Conservation (phyloP, 1,140 invertebrate species). For the Drosophila nigromelanica region DNA sequence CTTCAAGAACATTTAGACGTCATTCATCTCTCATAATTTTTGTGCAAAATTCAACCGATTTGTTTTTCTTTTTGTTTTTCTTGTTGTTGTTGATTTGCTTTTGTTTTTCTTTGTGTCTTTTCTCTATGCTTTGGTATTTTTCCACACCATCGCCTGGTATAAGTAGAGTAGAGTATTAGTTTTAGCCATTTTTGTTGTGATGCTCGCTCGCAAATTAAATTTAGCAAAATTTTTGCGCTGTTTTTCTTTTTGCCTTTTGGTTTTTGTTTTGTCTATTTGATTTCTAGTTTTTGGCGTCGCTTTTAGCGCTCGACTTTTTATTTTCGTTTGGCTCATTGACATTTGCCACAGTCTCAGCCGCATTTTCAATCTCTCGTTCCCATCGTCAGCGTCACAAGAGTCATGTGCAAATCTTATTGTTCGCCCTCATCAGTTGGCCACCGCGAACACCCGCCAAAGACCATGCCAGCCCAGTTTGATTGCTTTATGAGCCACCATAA, state of each 20-base stretch:
- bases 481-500: conserved; percentile 37
- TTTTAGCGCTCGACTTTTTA: conserved; percentile 34
- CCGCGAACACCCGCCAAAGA: neutral
- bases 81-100: conserved; percentile 25
- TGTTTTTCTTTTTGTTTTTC: conserved; percentile 43
- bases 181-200: conserved; percentile 29
- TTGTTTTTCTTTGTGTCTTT: conserved; percentile 36
- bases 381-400: conserved; percentile 31
- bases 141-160: conserved; percentile 38
- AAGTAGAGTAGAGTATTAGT: conserved; percentile 31
- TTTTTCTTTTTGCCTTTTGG: neutral
- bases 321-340: conserved; percentile 57
- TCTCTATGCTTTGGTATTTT: conserved; percentile 45
- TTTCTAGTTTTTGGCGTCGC: conserved; percentile 38
- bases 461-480: conserved; percentile 3
- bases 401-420: conserved; percentile 37
- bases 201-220: conserved; percentile 40
- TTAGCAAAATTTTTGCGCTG: conserved; percentile 41
- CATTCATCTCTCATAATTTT: conserved; percentile 79
- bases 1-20: conserved; percentile 80
- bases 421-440: conserved; percentile 22
- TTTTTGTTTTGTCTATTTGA: neutral
- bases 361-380: conserved; percentile 7
- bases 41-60: conserved; percentile 55
- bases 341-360: conserved; percentile 35